Evolutionary conservation across 2,888 invertebrate genomes (phyloP).

Genomic region (Apodemia zela): DNA sequence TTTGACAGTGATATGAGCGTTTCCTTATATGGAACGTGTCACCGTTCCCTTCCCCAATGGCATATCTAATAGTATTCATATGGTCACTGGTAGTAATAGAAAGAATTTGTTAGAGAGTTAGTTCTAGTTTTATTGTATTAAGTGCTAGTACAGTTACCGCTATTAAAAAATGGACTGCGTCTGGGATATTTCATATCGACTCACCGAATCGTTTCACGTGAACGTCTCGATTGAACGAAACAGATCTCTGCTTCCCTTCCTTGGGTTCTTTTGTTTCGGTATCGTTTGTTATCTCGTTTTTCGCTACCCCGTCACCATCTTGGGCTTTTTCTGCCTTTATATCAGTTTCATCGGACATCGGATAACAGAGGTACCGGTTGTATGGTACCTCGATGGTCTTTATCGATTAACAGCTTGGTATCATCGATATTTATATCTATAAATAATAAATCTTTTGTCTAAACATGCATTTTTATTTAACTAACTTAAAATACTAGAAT

Average conservation of each 20-base stretch:
- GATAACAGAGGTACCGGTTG: constrained; percentile 57
- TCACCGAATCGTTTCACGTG: constrained; percentile 94
- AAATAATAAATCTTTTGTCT: constrained; percentile 35
- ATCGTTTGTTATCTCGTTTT: constrained; percentile 43
- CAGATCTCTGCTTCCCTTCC: constrained; percentile 82
- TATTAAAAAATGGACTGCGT: constrained; percentile 29
- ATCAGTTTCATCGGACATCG: constrained; percentile 72
- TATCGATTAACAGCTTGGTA: constrained; percentile 41
- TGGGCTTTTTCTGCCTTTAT: constrained; percentile 59
- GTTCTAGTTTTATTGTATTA: neutral
- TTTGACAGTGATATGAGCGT: too few species aligned
- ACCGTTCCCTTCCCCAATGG: too few species aligned
- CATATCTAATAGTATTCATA: too few species aligned
- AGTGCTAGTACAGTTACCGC: neutral
- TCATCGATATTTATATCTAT: constrained; percentile 70
- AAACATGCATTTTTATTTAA: neutral
- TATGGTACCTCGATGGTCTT: constrained; percentile 53
- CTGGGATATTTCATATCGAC: constrained; percentile 43
- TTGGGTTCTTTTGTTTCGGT: constrained; percentile 68
- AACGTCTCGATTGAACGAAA: constrained; percentile 94
- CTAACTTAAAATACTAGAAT: neutral
- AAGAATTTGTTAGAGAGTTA: neutral
- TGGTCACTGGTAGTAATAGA: neutral
- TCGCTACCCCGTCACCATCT: constrained; percentile 64
- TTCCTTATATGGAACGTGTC: too few species aligned